A percentile compares a stretch with the other conserved stretches of the same genome.
phyloP scores from a whole-genome alignment of 64 coral and sea anemone species.

The Porites australiensis region DNA sequence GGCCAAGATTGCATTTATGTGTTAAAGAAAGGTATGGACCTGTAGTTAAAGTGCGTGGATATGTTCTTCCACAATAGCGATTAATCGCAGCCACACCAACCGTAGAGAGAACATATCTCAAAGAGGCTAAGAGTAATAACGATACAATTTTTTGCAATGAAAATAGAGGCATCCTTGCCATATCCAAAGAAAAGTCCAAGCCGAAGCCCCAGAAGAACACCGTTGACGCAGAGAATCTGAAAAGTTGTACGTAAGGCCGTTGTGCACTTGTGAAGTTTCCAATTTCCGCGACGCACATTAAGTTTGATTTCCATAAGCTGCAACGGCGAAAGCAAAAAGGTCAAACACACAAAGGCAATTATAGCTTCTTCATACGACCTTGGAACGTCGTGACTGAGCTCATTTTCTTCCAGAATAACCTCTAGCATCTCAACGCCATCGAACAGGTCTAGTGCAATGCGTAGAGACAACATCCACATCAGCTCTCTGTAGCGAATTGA shows the following conservation, averaged over 20 bases:
- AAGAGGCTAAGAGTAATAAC: not conserved
- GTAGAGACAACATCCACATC: conserved; percentile 5
- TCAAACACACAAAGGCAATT: conserved; percentile 45
- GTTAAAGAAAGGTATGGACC: too few species aligned
- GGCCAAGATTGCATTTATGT: too few species aligned
- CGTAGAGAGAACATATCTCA: not conserved
- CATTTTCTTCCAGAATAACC: conserved; percentile 11
- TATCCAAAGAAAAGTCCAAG: not conserved
- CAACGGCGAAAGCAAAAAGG: conserved; percentile 21
- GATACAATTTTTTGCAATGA: conserved; percentile 3
- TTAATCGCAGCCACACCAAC: not conserved
- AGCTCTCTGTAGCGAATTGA: not conserved
- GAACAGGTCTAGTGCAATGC: conserved; percentile 56
- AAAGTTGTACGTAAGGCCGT: not conserved
- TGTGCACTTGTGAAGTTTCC: not conserved
- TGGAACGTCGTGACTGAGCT: not conserved
- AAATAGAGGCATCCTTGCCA: conserved; percentile 10
- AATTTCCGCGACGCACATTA: not conserved
- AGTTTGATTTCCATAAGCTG: conserved; percentile 39
- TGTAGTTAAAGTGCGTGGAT: too few species aligned
- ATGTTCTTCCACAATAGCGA: too few species aligned
- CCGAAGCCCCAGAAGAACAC: conserved; percentile 13
- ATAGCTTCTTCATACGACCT: conserved; percentile 3
- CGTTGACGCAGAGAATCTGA: not conserved
- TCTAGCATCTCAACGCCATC: conserved; percentile 61